Conservation (phyloP, 2,113 vertebrate genomes). For the Tragulus kanchil region DNA sequence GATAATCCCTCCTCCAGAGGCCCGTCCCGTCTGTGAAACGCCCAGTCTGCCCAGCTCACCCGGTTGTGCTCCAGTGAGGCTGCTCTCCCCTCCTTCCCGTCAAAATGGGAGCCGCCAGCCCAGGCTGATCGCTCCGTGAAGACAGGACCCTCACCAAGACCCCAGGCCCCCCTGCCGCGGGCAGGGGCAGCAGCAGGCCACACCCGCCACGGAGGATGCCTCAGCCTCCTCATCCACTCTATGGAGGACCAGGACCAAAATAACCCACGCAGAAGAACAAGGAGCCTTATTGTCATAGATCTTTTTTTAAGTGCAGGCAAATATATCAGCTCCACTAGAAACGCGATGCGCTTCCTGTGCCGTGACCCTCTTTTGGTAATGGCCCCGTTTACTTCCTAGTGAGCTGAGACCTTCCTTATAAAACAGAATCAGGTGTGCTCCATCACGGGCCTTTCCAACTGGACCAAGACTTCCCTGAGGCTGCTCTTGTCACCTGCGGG, state of each 20-base stretch:
- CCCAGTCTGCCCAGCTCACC: background rate
- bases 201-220: rapidly evolving
- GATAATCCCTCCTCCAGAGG: background rate
- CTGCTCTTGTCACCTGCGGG: background rate
- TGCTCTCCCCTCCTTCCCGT: background rate
- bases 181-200: rapidly evolving
- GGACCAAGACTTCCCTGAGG: background rate
- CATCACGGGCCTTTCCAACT: background rate
- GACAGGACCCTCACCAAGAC: background rate
- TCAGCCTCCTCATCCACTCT: background rate
- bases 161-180: background rate
- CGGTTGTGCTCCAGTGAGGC: background rate
- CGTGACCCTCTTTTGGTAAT: background rate
- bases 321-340: background rate
- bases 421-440: background rate
- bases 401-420: background rate
- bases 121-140: rapidly evolving
- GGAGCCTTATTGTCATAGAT: background rate
- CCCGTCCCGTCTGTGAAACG: rapidly evolving
- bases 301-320: background rate
- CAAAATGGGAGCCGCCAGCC: background rate
- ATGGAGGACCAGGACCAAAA: background rate
- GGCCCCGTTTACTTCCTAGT: background rate
- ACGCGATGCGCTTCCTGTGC: background rate
- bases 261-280: background rate